phyloP scores from a whole-genome alignment of 1,140 invertebrate genomes.

The Bilobella aurantiaca region DNA sequence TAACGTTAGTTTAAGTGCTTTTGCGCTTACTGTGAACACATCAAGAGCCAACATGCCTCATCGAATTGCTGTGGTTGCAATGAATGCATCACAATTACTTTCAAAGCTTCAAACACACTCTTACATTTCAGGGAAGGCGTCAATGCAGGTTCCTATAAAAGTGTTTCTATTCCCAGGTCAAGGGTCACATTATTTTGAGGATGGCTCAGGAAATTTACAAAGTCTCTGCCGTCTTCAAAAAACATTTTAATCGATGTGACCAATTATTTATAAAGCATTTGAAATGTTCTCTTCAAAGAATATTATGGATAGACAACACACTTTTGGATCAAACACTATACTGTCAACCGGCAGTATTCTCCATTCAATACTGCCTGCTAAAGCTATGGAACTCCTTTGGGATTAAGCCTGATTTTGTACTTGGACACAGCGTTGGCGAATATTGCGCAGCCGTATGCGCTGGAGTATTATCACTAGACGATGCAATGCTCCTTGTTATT shows the following conservation, averaged over 20 bases:
- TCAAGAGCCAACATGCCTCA: too few relatives aligned
- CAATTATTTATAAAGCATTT: background rate
- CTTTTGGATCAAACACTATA: constrained; percentile 16
- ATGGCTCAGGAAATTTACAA: background rate
- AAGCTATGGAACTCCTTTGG: constrained; percentile 23
- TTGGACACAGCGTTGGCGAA: constrained; percentile 27
- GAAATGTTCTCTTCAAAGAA: background rate
- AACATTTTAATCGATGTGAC: background rate
- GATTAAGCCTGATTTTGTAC: constrained; percentile 15
- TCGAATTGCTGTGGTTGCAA: too few relatives aligned
- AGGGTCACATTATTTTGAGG: background rate
- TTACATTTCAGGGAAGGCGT: too few relatives aligned
- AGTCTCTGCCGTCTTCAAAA: background rate
- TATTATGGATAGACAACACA: background rate
- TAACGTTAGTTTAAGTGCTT: too few relatives aligned
- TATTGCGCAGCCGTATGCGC: constrained; percentile 19
- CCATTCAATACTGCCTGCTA: constrained; percentile 20
- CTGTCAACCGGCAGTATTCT: constrained; percentile 26
- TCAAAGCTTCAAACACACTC: too few relatives aligned
- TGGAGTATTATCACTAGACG: constrained; percentile 13
- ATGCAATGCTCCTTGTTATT: constrained; percentile 2
- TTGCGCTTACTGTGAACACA: too few relatives aligned
- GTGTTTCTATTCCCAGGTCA: background rate
- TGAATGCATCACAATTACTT: too few relatives aligned
- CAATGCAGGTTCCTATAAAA: too few relatives aligned